phyloP scores from a whole-genome alignment of 2,888 invertebrate species.

The Acanthosepion pharaonis region DNA sequence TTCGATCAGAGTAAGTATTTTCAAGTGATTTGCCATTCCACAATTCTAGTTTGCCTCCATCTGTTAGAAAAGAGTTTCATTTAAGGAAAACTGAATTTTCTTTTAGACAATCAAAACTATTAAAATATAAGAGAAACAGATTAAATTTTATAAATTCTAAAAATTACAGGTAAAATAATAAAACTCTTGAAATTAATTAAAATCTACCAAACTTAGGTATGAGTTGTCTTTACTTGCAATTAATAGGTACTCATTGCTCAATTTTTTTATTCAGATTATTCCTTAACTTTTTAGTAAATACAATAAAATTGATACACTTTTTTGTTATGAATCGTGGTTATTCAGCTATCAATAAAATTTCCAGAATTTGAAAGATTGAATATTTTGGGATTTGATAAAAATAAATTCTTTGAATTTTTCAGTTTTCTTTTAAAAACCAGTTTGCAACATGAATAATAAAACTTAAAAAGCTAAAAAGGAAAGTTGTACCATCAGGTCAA shows the following conservation, averaged over 20 bases:
- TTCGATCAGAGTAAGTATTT: conserved; percentile 62
- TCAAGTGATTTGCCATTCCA: conserved; percentile 66
- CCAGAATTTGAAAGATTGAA: neutral
- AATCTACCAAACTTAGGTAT: no score
- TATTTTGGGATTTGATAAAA: neutral
- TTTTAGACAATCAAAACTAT: neutral
- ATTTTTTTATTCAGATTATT: neutral
- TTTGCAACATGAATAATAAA: neutral
- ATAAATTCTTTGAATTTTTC: neutral
- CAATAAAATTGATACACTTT: neutral
- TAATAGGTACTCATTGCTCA: no score
- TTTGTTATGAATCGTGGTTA: no score
- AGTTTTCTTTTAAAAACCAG: neutral
- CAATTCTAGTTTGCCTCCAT: conserved; percentile 73
- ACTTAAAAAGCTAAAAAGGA: neutral
- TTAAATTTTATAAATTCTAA: no score
- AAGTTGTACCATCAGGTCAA: neutral
- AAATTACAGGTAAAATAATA: no score
- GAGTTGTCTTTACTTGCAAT: no score
- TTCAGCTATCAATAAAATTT: neutral
- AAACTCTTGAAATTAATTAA: no score
- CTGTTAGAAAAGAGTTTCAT: conserved; percentile 56
- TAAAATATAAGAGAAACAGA: no score
- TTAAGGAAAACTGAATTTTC: neutral
- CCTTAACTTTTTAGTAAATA: neutral